Evolutionary conservation across 1,140 invertebrate species (phyloP).

Genomic region (Anastrepha ludens): DNA sequence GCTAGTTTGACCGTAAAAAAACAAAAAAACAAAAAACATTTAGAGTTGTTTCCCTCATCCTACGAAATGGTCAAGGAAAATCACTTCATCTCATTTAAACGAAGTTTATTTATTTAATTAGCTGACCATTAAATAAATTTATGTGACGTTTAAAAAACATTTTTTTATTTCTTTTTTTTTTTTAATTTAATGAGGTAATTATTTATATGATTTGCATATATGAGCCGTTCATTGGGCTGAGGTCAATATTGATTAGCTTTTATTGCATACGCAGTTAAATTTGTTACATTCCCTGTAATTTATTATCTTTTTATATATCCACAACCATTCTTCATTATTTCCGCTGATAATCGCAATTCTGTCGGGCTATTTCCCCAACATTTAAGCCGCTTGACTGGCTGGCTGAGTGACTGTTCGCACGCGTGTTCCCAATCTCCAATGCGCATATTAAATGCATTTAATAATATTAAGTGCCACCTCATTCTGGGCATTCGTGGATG

Average conservation of each 20-base stretch:
- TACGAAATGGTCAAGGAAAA: no score
- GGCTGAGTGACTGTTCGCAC: neutral
- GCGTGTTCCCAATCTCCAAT: constrained; percentile 14
- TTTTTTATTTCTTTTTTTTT: no score
- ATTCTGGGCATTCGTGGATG: neutral
- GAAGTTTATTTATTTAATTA: no score
- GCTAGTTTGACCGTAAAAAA: no score
- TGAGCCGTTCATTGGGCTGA: neutral
- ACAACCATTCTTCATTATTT: constrained; percentile 38
- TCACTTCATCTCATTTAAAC: no score
- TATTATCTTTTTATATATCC: neutral
- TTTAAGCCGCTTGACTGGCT: neutral
- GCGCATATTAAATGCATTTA: constrained; percentile 52
- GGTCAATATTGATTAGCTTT: constrained; percentile 13
- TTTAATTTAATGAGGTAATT: no score
- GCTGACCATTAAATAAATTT: neutral
- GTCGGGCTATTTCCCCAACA: constrained; percentile 21
- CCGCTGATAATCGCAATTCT: constrained; percentile 39
- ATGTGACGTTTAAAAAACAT: neutral
- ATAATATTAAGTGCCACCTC: constrained; percentile 28
- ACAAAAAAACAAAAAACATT: no score
- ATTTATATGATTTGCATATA: neutral
- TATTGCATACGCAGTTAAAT: neutral
- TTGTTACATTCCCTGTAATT: no score
- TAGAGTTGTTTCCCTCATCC: no score